Percentiles rank a stretch among this genome's conserved stretches.
phyloP scores from a whole-genome alignment of 2,797 vertebrate genomes.

The Phalloptychus januarius region DNA sequence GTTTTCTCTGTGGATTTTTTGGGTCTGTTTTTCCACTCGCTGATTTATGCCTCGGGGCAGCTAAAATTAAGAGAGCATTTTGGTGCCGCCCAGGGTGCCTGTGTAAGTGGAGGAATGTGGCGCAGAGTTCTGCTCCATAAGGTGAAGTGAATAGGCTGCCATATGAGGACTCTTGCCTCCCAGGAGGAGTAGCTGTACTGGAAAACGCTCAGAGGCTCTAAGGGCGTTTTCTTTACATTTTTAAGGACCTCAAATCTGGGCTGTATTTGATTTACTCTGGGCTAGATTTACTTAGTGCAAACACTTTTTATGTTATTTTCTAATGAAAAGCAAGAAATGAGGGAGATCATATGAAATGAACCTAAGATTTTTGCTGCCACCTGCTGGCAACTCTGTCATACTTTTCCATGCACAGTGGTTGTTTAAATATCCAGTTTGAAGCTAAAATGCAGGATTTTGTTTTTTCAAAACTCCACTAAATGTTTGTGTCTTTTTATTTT shows the following conservation, averaged over 20 bases:
- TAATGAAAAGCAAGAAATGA: constrained; percentile 40
- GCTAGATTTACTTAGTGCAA: constrained; percentile 32
- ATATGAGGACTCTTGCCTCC: constrained; percentile 64
- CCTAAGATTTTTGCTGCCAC: constrained; percentile 65
- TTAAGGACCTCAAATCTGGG: constrained; percentile 1
- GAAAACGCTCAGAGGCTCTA: constrained; percentile 43
- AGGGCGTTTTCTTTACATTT: constrained; percentile 21
- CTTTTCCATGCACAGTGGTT: background rate
- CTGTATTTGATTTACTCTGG: constrained; percentile 31
- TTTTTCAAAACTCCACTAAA: background rate
- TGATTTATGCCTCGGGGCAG: constrained; percentile 82
- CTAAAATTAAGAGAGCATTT: constrained; percentile 83
- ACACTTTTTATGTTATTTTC: constrained; percentile 35
- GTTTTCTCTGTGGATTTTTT: constrained; percentile 82
- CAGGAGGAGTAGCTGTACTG: constrained; percentile 48
- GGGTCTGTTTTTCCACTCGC: constrained; percentile 81
- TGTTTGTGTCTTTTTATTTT: background rate
- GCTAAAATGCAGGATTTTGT: background rate
- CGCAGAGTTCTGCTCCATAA: constrained; percentile 77
- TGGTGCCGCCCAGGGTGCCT: constrained; percentile 81
- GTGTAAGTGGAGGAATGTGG: constrained; percentile 77
- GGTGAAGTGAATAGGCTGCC: constrained; percentile 78
- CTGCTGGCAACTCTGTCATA: constrained; percentile 58
- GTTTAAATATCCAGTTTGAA: background rate
- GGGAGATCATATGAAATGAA: constrained; percentile 28